phyloP scores from a whole-genome alignment of 64 coral and sea anemone species.

The Acropora yongei region DNA sequence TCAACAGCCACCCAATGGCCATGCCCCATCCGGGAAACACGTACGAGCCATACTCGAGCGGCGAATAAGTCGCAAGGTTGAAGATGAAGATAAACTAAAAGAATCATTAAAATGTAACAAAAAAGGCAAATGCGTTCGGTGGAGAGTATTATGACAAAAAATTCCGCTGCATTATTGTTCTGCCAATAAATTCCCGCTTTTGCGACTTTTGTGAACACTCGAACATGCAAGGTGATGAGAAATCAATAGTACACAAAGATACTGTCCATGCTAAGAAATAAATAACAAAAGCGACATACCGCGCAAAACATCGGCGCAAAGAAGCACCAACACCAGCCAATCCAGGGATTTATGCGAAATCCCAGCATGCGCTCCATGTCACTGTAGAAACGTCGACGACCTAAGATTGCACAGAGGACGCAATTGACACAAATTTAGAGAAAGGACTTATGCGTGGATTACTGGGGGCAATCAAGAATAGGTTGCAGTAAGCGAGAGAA shows the following conservation, averaged over 20 bases:
- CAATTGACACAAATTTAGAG: background rate
- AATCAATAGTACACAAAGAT: too few relatives aligned
- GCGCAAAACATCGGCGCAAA: slow-evolving; percentile 72
- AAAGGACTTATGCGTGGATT: too few relatives aligned
- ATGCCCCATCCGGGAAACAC: slow-evolving; percentile 68
- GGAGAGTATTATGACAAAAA: too few relatives aligned
- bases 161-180: too few relatives aligned
- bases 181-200: too few relatives aligned
- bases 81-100: slow-evolving; percentile 73
- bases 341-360: slow-evolving; percentile 87
- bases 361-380: slow-evolving; percentile 85
- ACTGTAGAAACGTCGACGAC: slow-evolving; percentile 80
- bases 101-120: background rate
- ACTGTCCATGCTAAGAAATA: too few relatives aligned
- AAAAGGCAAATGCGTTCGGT: background rate
- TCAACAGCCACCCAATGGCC: slow-evolving; percentile 72
- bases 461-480: too few relatives aligned
- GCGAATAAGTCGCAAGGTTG: slow-evolving; percentile 60
- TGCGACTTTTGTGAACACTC: too few relatives aligned
- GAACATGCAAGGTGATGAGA: too few relatives aligned
- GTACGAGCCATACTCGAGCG: slow-evolving; percentile 51
- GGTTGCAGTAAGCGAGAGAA: too few relatives aligned
- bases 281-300: slow-evolving; percentile 38
- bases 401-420: background rate
- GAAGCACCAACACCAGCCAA: slow-evolving; percentile 80